Conservation (phyloP, 2,113 vertebrate genomes). For the Rhineura floridana region DNA sequence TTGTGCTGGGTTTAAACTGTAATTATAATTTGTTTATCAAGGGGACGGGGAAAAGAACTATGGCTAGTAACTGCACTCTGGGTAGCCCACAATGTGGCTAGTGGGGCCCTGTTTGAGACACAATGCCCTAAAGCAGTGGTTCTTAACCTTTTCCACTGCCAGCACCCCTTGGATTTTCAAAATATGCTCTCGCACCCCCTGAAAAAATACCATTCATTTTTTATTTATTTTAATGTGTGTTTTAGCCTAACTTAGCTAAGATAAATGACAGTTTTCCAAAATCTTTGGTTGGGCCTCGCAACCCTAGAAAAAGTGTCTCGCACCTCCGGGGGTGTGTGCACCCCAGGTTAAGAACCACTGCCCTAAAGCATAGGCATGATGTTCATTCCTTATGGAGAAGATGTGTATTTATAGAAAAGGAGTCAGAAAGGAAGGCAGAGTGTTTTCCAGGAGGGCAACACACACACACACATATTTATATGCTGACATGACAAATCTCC, state of each 20-base stretch:
- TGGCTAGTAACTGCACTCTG: not conserved
- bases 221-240: too few relatives aligned
- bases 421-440: slow-evolving; percentile 5
- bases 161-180: too few relatives aligned
- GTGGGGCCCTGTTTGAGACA: not conserved
- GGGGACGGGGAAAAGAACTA: not conserved
- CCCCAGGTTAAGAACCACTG: too few relatives aligned
- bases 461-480: not conserved
- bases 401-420: slow-evolving; percentile 10
- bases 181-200: too few relatives aligned
- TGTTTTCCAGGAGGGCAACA: slow-evolving; percentile 48
- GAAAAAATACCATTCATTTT: too few relatives aligned
- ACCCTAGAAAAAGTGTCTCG: too few relatives aligned
- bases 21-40: not conserved
- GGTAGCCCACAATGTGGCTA: not conserved
- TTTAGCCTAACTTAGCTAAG: too few relatives aligned
- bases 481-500: slow-evolving; percentile 61
- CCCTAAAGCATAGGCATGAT: slow-evolving; percentile 18
- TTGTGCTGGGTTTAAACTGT: not conserved
- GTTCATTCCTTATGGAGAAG: slow-evolving; percentile 25
- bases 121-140: too few relatives aligned
- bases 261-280: too few relatives aligned
- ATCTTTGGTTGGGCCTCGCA: too few relatives aligned
- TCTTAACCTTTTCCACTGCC: too few relatives aligned
- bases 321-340: too few relatives aligned